Evolutionary conservation across 2,113 vertebrate species (phyloP), one percentile per base, ranked within the genome.

Genomic region (Promerops cafer): DNA sequence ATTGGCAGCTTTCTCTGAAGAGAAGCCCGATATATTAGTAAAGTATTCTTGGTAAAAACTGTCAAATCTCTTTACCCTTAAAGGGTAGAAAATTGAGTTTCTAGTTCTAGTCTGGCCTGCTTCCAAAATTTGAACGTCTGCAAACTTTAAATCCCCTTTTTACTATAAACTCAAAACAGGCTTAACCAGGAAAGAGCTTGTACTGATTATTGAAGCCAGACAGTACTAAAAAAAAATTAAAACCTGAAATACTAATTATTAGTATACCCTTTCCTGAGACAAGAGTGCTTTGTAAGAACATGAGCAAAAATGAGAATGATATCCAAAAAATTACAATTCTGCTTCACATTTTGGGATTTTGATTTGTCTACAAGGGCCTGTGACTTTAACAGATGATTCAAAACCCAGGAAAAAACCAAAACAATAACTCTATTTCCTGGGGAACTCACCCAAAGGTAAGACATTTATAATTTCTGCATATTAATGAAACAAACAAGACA

Each of bases 121-220:
- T 50, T 90, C 90, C 94, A 90, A 79, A 94, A 70, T 31, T n/a
- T 64, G 28, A 94, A 89, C 74, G 89, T 95, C 80, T 95, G 91
- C 60, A 93, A 75, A 47, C 40, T 79, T 91, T 60, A 91, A 92
- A 91, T 71, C 49, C 35, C 16, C 12, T 54, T 92, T 92, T 77
- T 37, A 44, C 56, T 75, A 54, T 31, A 81, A 92, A 94, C 30
- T 87, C 77, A 56, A 71, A 86, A 47, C 23, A 90, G 33, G 16
- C 45, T 93, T 89, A 92, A 35, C 42, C 24, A 63, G 60, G 27
- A 56, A 92, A 70, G 47, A 59, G 22, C 64, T 72, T 75, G 28
- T 40, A 82, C 16, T 81, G 64, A 68, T 44, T 83, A 68, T 28
- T 22, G 20, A 82, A 89, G 52, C 14, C 40, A 75, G 33, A 84